Percentiles rank a stretch among this genome's conserved stretches.
phyloP scores from a whole-genome alignment of 2,113 vertebrate genomes.

The Noctilio leporinus region DNA sequence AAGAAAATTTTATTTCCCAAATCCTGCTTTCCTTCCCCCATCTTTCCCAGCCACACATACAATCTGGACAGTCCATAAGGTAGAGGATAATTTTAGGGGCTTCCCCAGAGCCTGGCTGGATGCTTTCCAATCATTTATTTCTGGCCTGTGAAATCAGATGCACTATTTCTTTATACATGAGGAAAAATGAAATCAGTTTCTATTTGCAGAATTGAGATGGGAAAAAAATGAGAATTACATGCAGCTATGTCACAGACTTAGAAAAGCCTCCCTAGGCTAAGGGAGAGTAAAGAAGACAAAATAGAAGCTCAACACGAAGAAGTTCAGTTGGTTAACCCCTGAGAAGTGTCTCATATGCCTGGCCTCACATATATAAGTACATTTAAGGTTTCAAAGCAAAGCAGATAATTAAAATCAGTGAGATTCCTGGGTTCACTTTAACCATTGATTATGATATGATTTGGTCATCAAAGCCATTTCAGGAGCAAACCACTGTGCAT shows the following conservation, averaged over 20 bases:
- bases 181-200: constrained; percentile 53
- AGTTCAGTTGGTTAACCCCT: background rate
- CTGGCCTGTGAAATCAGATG: constrained; percentile 58
- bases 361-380: background rate
- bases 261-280: constrained; percentile 9
- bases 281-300: background rate
- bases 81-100: constrained; percentile 65
- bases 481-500: background rate
- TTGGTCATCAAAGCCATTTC: background rate
- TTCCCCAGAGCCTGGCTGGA: constrained; percentile 60
- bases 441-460: background rate
- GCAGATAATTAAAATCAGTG: background rate
- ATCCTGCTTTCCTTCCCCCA: constrained; percentile 23
- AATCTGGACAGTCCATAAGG: constrained; percentile 73
- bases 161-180: constrained; percentile 50
- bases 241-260: constrained; percentile 29
- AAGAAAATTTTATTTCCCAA: constrained; percentile 56
- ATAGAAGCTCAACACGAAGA: background rate
- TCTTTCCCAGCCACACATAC: background rate
- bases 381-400: background rate
- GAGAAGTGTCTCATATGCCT: background rate
- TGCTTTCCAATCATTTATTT: constrained; percentile 61
- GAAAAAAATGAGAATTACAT: constrained; percentile 17
- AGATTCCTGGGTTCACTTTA: background rate
- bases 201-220: constrained; percentile 50